A percentile compares a stretch with the other conserved stretches of the same genome.
phyloP scores from a whole-genome alignment of 2,797 vertebrate species.

The Lagodon rhomboides region DNA sequence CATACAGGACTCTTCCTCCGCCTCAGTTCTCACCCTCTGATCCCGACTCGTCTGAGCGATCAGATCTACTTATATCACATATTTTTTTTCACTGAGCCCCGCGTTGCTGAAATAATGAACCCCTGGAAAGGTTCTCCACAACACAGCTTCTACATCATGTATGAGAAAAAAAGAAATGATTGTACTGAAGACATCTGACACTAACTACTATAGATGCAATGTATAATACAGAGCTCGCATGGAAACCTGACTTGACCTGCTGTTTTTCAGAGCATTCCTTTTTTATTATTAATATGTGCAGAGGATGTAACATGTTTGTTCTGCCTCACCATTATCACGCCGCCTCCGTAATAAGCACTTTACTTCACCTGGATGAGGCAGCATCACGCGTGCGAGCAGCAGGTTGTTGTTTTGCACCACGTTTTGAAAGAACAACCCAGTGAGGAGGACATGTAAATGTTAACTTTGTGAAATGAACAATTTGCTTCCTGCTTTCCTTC shows the following conservation, averaged over 20 bases:
- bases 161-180: constrained; percentile 25
- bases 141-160: constrained; percentile 23
- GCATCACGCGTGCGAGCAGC: constrained; percentile 10
- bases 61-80: constrained; percentile 33
- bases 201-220: not conserved
- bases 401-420: constrained; percentile 21
- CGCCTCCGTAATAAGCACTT: constrained; percentile 16
- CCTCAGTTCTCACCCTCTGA: constrained; percentile 31
- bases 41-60: constrained; percentile 48
- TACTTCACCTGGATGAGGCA: constrained; percentile 26
- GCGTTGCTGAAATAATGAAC: constrained; percentile 46
- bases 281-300: constrained; percentile 24
- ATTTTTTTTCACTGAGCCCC: constrained; percentile 35
- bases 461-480: constrained; percentile 29
- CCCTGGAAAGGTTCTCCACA: constrained; percentile 33
- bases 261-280: not conserved
- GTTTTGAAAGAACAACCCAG: constrained; percentile 24
- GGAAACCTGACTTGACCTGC: constrained; percentile 11
- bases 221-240: not conserved
- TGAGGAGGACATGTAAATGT: constrained; percentile 12
- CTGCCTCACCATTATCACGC: constrained; percentile 20
- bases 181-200: not conserved
- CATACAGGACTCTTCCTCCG: constrained; percentile 14
- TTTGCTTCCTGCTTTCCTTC: constrained; percentile 15
- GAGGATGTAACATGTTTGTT: constrained; percentile 8